A percentile compares a stretch with the other conserved stretches of the same genome.
Conservation (phyloP, 2,113 vertebrate species). For the Hepsetus odoe region DNA sequence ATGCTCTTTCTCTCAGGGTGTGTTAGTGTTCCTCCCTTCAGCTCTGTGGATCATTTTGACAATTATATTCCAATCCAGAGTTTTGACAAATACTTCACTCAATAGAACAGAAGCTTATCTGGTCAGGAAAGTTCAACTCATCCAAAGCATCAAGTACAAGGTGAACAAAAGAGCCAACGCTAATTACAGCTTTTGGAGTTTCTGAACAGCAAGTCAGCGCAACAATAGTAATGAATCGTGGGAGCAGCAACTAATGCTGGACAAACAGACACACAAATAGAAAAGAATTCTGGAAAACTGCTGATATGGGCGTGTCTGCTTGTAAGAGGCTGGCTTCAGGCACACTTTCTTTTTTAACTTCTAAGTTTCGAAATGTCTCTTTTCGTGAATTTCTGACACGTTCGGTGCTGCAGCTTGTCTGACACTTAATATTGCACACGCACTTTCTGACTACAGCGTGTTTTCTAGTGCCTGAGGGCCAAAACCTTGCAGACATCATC, state of each 20-base stretch:
- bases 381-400: constrained; percentile 12
- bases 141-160: not conserved
- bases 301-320: not conserved
- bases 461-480: not conserved
- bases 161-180: not conserved
- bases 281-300: not conserved
- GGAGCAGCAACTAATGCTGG: constrained; percentile 10
- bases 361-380: not conserved
- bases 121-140: not conserved
- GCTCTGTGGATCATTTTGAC: not conserved
- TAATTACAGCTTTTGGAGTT: constrained; percentile 11
- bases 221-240: not conserved
- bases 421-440: constrained; percentile 6
- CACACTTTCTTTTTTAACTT: not conserved
- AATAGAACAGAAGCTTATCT: not conserved
- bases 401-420: not conserved
- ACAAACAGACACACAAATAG: not conserved
- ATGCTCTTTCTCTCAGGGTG: constrained; percentile 1
- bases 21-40: constrained; percentile 4
- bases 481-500: constrained; percentile 3
- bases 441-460: not conserved
- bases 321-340: not conserved
- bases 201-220: constrained; percentile 6
- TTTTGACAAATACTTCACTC: not conserved
- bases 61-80: not conserved